Base-by-base conservation (phyloP, 2,797 vertebrate species). In the Hapalemur alaotrensis region DNA sequence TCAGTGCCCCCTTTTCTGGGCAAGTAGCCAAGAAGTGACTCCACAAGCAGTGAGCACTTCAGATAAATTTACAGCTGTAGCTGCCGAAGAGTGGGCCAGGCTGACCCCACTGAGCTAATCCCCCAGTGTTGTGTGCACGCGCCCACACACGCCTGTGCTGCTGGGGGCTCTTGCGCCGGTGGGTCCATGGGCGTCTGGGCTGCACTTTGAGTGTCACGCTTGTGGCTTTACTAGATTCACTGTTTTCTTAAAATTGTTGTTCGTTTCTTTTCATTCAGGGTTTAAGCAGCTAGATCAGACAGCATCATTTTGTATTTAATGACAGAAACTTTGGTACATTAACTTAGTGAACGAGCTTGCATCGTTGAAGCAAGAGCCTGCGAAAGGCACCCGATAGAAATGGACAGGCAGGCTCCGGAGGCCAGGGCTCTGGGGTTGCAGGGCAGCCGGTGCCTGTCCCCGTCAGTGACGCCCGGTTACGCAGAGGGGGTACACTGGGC, bases 281-380 rank as follows among this genome's bases (percentile, higher is more conserved):
- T 91, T 86, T 96, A 95, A 97, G 98, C 98, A 98, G 97, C 98
- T 98, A 98, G 98, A 97, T 98, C 98, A 98, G 98, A 95, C 75
- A 90, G 96, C 96, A 94, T 96, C 73, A 78, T 98, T 96, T 97
- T 69, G 97, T 96, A 93, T 97, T 97, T 94, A 92, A 97, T 95
- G 90, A 91, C 96, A 89, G 65, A 93, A 94, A 93, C 93, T 94
- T 97, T 54, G 96, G 85, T 70, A 95, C 73, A 65, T 96, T 92
- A 83, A 69, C 54, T 84, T 91, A 87, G 38, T 83, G 70, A 93
- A 83, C 73, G 90, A 94, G 80, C 92, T 97, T 92, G 70, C 84
- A 10, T 96, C 82, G 35, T 82, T 85, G 83, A 96, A 96, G 89
- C 96, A 96, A 83, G 87, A 46, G 57, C 96, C 93, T 93, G 41